Conservation (phyloP, 2,888 invertebrate species). For the Cryptophagus acutangulus region DNA sequence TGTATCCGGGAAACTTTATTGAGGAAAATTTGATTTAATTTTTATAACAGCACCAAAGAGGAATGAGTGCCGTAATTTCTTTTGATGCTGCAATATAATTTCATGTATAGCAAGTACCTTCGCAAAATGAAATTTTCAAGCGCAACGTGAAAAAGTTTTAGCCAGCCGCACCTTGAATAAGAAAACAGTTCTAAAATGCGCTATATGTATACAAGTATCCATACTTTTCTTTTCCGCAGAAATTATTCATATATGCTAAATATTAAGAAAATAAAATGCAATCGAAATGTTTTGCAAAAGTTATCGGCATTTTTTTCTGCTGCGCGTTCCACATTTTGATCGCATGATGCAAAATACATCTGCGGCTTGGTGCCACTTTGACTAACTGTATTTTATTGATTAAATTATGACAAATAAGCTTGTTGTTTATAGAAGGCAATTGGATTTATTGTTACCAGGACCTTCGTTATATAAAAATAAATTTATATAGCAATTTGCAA, state of each 20-base stretch:
- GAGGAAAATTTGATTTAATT: constrained; percentile 50
- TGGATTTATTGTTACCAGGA: no score
- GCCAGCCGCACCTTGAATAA: constrained; percentile 36
- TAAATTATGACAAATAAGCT: no score
- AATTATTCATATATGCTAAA: constrained; percentile 4
- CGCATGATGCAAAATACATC: no score
- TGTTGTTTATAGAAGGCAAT: no score
- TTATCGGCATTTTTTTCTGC: no score
- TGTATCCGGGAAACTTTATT: constrained; percentile 50
- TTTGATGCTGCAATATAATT: constrained; percentile 50
- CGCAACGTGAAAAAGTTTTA: constrained; percentile 38
- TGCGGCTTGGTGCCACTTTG: no score
- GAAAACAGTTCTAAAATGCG: constrained; percentile 26
- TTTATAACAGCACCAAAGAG: constrained; percentile 48
- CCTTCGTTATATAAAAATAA: no score
- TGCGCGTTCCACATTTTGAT: no score
- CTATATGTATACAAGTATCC: background rate
- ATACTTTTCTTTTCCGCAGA: background rate
- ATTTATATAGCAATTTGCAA: no score
- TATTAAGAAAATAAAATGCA: no score
- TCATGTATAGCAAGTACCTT: constrained; percentile 45
- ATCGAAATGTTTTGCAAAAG: no score
- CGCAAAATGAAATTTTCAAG: constrained; percentile 42
- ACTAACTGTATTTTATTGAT: no score
- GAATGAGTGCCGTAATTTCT: constrained; percentile 50